These are phyloP conservation scores for Vidua chalybeata DNA, from an alignment of 2,113 vertebrate species.

Conservation along the genomic window DNA sequence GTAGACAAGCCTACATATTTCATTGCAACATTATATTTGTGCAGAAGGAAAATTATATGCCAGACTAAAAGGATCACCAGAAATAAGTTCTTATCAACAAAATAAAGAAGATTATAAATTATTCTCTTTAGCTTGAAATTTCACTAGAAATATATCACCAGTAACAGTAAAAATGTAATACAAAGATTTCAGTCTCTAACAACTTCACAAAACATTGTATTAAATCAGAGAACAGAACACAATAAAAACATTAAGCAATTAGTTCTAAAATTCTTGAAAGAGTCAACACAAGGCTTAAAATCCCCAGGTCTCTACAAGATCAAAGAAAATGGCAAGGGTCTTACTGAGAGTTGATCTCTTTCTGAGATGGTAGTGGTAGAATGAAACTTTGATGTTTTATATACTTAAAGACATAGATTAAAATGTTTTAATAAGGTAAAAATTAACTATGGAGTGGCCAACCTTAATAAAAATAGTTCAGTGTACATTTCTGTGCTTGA, in stretches of 20 bases:
- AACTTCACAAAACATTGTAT: background rate
- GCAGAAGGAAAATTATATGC: background rate
- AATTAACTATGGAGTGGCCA: slow-evolving; percentile 12
- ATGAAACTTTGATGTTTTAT: slow-evolving; percentile 58
- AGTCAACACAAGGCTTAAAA: slow-evolving; percentile 50
- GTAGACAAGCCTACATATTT: background rate
- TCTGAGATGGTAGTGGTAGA: slow-evolving; percentile 13
- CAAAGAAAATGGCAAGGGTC: slow-evolving; percentile 59
- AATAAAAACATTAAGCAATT: slow-evolving; percentile 64
- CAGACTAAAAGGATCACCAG: background rate
- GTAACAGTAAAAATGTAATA: background rate
- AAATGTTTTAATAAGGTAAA: slow-evolving; percentile 53
- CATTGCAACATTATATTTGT: background rate
- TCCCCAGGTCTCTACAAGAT: slow-evolving; percentile 52
- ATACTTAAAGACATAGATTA: slow-evolving; percentile 48
- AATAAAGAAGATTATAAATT: slow-evolving; percentile 6
- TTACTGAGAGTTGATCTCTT: slow-evolving; percentile 45
- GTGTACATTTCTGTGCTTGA: background rate
- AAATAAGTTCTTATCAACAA: background rate
- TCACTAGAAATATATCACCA: background rate
- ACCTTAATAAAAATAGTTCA: background rate
- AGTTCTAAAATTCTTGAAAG: slow-evolving; percentile 49
- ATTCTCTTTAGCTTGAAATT: slow-evolving; percentile 33
- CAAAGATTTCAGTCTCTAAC: background rate
- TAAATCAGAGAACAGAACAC: slow-evolving; percentile 33